Conservation (phyloP, 2,888 invertebrate species). For the Thera britannica region DNA sequence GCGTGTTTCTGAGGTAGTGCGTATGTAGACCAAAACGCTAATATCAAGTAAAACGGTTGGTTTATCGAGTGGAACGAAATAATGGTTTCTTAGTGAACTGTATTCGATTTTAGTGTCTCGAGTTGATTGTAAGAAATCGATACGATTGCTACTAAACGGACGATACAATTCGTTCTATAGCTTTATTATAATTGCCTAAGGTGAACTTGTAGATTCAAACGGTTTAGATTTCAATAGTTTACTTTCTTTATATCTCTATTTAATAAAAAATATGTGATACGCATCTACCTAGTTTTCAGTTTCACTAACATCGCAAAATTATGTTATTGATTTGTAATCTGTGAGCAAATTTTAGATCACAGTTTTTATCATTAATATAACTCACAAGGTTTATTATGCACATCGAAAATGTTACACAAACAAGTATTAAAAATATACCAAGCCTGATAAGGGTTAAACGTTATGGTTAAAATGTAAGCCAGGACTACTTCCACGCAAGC, state of each 20-base stretch:
- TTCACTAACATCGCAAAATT: too few relatives aligned
- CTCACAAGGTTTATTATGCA: too few relatives aligned
- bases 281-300: too few relatives aligned
- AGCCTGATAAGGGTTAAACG: too few relatives aligned
- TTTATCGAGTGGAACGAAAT: constrained; percentile 61
- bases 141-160: constrained; percentile 43
- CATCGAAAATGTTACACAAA: too few relatives aligned
- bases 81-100: constrained; percentile 52
- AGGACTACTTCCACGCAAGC: too few relatives aligned
- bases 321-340: too few relatives aligned
- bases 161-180: constrained; percentile 47
- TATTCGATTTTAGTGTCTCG: constrained; percentile 51
- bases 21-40: constrained; percentile 33
- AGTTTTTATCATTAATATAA: too few relatives aligned
- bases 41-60: constrained; percentile 6
- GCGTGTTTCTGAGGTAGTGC: constrained; percentile 40
- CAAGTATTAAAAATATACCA: neutral
- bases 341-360: too few relatives aligned
- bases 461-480: too few relatives aligned
- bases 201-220: constrained; percentile 1
- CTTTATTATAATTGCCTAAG: constrained; percentile 26
- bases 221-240: neutral
- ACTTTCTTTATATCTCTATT: too few relatives aligned
- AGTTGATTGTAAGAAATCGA: constrained; percentile 46
- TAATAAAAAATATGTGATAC: too few relatives aligned